phyloP scores from a whole-genome alignment of 2,888 invertebrate genomes.

The Blomia tropicalis region DNA sequence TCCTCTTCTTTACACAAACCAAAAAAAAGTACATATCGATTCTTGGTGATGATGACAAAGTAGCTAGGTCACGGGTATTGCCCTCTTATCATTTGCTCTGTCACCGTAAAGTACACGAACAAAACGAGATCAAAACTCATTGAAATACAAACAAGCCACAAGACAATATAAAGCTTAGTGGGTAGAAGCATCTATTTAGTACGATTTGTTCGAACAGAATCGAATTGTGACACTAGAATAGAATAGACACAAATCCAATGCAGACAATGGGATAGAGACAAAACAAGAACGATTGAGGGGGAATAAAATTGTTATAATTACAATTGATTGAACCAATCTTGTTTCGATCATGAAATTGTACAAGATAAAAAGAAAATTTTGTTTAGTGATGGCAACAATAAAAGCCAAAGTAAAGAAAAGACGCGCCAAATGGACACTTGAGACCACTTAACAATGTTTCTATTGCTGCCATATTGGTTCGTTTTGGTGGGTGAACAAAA shows the following conservation, averaged over 20 bases:
- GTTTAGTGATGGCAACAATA: no score
- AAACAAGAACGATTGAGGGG: no score
- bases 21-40: neutral
- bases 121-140: neutral
- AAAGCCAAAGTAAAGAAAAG: neutral
- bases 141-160: constrained; percentile 7
- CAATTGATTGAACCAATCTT: constrained; percentile 10
- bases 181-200: neutral
- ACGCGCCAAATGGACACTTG: constrained; percentile 2
- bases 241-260: no score
- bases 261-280: no score
- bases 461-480: neutral
- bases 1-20: neutral
- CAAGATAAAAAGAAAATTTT: neutral
- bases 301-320: constrained; percentile 12
- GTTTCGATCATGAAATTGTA: neutral
- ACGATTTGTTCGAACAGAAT: no score
- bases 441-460: constrained; percentile 4
- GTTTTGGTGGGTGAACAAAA: no score
- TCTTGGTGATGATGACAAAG: no score
- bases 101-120: neutral
- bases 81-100: neutral
- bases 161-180: neutral
- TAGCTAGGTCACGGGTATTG: neutral
- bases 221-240: no score